Conservation (phyloP, 2,888 invertebrate species). For the Archips xylosteana region DNA sequence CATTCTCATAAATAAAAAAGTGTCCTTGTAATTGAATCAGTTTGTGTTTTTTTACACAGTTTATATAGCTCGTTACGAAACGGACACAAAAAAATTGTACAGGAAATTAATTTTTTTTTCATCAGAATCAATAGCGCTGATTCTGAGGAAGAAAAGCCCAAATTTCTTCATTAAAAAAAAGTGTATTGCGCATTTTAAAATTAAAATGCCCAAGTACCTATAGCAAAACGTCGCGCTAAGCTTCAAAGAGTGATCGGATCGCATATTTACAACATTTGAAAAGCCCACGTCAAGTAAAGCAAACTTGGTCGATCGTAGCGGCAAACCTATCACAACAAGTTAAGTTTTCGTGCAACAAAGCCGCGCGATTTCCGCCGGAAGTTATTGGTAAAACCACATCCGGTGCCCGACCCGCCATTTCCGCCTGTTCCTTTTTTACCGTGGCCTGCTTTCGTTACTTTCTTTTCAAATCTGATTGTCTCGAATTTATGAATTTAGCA, state of each 20-base stretch:
- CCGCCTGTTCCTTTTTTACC: constrained; percentile 42
- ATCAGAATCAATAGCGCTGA: too few relatives aligned
- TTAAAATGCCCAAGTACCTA: neutral
- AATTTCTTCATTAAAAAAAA: too few relatives aligned
- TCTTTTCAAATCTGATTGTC: constrained; percentile 26
- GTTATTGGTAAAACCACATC: constrained; percentile 66
- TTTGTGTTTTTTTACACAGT: too few relatives aligned
- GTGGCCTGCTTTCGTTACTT: constrained; percentile 19
- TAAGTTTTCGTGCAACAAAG: constrained; percentile 62
- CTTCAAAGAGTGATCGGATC: neutral
- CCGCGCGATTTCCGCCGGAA: constrained; percentile 52
- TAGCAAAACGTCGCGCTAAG: neutral
- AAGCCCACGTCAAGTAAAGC: neutral
- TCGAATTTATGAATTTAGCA: constrained; percentile 12
- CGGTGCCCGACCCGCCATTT: constrained; percentile 54
- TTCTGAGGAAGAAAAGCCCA: too few relatives aligned
- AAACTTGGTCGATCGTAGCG: constrained; percentile 46
- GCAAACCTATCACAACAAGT: constrained; percentile 59
- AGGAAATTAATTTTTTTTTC: too few relatives aligned
- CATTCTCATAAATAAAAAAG: too few relatives aligned
- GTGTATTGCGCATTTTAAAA: too few relatives aligned
- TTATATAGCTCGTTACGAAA: too few relatives aligned
- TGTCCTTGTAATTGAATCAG: too few relatives aligned
- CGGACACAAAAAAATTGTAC: too few relatives aligned
- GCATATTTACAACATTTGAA: neutral